Base-by-base conservation (phyloP, 2,888 invertebrate genomes). In the Leptothorax acervorum region DNA sequence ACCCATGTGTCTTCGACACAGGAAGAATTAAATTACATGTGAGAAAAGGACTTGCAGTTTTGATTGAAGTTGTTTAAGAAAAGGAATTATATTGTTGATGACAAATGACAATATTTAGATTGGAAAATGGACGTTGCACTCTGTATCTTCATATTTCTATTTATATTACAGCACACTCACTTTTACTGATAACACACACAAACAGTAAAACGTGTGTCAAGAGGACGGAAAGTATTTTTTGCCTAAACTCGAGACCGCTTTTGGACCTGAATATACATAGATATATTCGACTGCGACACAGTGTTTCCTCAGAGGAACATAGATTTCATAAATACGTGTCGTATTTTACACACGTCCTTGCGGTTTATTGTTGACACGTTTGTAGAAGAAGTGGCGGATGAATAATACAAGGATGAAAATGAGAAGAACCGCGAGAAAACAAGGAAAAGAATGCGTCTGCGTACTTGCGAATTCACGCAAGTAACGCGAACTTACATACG, bases 321-420 rank as follows among this genome's bases (percentile, higher is more conserved):
- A 42, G 5, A n/a, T 53, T 53, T 53, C n/a, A 55, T 9, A 42
- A 31, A 18, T 28, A 68, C 12, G 9, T 75, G 23, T 3, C 23
- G 9, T 68, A 68, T 65, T 70, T 66, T 66, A 53, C 12, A 8
- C 11, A 35, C 31, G 63, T 15, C 45, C 3, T 68, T 55, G 66
- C 42, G 18, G 12, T 42, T 53, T 68, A n/a, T 12, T 53, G 18
- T 53, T 53, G 12, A 51, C 15, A 18, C 6, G n/a, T 66, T 78
- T 31, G 45, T 12, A 28, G 42, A 55, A 28, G n/a, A 68, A 55
- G 28, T 15, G 9, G 51, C 53, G 8, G 28, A 66, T 78, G 28
- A 68, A 12, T 66, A 68, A 78, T 39, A 55, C 3, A 63, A 23
- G 63, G 48, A 23, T 11, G 11, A 23, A 35, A 35, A 68, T 5